These are phyloP conservation scores for Cassiopea andromeda DNA, from an alignment of 30 jellyfish, hydroid and myxozoan genomes.

Conservation along the genomic window DNA sequence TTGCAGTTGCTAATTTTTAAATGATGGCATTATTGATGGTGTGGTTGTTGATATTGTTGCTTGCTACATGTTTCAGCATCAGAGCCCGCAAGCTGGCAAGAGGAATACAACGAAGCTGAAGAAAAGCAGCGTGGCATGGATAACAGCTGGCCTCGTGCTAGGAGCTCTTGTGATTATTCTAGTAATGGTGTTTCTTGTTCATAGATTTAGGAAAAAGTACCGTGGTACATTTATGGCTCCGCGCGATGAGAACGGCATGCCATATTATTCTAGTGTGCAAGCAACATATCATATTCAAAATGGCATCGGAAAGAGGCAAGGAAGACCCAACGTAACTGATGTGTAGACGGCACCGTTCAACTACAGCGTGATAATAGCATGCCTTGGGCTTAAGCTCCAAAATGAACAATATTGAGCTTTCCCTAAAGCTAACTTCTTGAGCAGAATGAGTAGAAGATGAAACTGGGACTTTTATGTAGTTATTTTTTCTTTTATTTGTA, in stretches of 20 bases:
- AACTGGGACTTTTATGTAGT: too few species aligned
- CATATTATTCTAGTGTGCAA: conserved; percentile 65
- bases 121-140: conserved; percentile 72
- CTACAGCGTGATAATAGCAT: neutral
- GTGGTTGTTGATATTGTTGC: too few species aligned
- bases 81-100: conserved; percentile 29
- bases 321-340: conserved; percentile 60
- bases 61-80: conserved; percentile 20
- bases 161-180: conserved; percentile 57
- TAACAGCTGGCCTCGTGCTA: conserved; percentile 67
- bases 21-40: too few species aligned
- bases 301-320: conserved; percentile 47
- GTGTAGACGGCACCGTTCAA: neutral
- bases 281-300: conserved; percentile 62
- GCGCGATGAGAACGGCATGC: conserved; percentile 75
- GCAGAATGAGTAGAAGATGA: too few species aligned
- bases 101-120: conserved; percentile 33
- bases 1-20: too few species aligned
- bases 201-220: conserved; percentile 63
- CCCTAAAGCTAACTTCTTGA: too few species aligned
- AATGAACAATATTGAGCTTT: too few species aligned
- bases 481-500: too few species aligned
- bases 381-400: neutral
- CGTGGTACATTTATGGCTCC: conserved; percentile 81
- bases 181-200: conserved; percentile 43